Conservation (phyloP, 2,797 vertebrate genomes). For the Halcyon chelicuti region DNA sequence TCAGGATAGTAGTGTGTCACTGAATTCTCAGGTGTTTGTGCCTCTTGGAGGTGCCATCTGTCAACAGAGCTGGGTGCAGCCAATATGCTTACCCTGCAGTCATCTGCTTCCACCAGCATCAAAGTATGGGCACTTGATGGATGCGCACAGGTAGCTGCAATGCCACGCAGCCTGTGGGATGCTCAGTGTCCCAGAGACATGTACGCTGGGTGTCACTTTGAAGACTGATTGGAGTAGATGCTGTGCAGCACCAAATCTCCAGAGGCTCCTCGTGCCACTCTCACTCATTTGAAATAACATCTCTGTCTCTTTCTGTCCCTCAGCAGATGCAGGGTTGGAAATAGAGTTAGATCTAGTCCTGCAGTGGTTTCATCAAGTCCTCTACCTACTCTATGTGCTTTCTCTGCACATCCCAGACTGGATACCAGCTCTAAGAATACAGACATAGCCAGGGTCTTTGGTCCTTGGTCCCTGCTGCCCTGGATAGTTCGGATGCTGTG, state of each 20-base stretch:
- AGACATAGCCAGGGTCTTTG: not conserved
- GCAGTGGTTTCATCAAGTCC: not conserved
- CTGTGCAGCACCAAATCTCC: not conserved
- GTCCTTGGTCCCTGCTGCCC: not conserved
- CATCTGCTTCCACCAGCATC: not conserved
- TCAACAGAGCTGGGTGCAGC: not conserved
- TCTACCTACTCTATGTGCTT: not conserved
- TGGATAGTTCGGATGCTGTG: not conserved
- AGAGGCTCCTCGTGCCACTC: not conserved
- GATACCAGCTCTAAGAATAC: not conserved
- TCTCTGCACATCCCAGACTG: not conserved
- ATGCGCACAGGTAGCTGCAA: not conserved
- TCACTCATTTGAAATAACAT: not conserved
- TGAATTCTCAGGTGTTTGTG: not conserved
- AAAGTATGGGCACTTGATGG: not conserved
- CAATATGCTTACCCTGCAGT: not conserved
- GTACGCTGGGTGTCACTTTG: accelerated
- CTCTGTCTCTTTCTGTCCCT: not conserved
- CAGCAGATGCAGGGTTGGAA: not conserved
- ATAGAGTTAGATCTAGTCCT: not conserved
- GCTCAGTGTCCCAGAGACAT: not conserved
- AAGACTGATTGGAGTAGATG: not conserved
- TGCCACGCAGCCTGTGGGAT: not conserved
- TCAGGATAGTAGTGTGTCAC: not conserved
- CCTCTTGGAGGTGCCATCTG: not conserved